Conservation (phyloP, 2,113 vertebrate species). For the Rhabdornis inornatus region DNA sequence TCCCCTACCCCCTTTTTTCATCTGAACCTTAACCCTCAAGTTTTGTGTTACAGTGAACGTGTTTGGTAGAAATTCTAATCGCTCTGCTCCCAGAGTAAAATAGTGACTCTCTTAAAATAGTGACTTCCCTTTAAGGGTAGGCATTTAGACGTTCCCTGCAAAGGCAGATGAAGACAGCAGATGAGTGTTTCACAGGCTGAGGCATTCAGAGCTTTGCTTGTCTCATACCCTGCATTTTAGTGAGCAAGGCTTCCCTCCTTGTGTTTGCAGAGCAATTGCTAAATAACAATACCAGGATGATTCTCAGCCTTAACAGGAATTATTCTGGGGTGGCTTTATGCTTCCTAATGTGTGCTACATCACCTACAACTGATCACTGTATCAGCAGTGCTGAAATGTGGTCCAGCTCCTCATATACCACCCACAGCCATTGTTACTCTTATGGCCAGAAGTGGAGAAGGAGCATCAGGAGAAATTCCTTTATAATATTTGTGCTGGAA, state of each 20-base stretch:
- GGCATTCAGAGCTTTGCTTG: neutral
- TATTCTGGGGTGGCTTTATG: neutral
- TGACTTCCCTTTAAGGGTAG: conserved; percentile 44
- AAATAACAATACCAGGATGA: neutral
- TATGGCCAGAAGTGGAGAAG: neutral
- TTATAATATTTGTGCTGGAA: neutral
- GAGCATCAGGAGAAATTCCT: neutral
- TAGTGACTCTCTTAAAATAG: conserved; percentile 24
- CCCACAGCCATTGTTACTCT: neutral
- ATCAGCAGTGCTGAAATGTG: neutral
- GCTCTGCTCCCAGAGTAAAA: neutral
- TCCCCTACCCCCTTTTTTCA: neutral
- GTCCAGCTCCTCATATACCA: neutral
- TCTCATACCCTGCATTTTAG: neutral
- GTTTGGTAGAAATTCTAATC: neutral
- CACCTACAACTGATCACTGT: neutral
- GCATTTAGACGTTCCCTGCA: neutral
- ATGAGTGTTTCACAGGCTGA: neutral
- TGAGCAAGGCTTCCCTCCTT: neutral
- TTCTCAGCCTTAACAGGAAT: neutral
- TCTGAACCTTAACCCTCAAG: neutral
- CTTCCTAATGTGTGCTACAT: rapidly evolving
- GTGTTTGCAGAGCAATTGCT: neutral
- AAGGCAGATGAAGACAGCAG: conserved; percentile 5
- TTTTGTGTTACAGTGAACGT: neutral